Base-by-base conservation (phyloP, 2,888 invertebrate genomes). In the Gari tellinella region DNA sequence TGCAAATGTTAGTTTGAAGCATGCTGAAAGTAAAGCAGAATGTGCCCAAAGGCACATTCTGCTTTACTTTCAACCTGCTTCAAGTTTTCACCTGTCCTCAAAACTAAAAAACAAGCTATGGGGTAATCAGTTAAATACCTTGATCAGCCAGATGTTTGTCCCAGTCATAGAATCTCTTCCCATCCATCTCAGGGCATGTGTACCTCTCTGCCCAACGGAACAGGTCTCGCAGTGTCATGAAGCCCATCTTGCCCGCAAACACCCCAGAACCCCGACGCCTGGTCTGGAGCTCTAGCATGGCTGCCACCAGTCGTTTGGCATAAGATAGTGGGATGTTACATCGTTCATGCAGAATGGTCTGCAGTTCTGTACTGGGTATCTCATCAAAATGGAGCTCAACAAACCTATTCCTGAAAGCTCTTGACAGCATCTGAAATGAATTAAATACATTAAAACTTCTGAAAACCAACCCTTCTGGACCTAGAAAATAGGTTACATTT, bases 341-440 rank as follows among this genome's bases (percentile, higher is more conserved):
- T 76, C 97, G 94, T 90, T 96, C 94, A 84, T 98, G 96, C 51
- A 99, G 93, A 90, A 99, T 99, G 0, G 93, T 94, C 92, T 97
- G 96, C 67, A 99, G 92, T 90, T 99, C 99, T 0, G 92, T 91
- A 68, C 88, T 89, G 0, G 99, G 99, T 88, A 99, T 97, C 90
- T 98, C 97, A 87, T 97, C 96, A 91, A 99, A 99, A 92, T 99
- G 98, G 3, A 99, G 93, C 91, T 99, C 99, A 8, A 99, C 96
- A 91, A 99, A 99, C 81, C 99, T 94, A 91, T 99, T 99, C 86
- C 99, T 95, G 89, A 99, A 99, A 0, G 99, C 99, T 80, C 99
- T 94, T 0, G 99, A 99, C 5, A 99, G 92, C n/a, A 94, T 92
- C 93, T 94, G 82, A 23, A 57, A 45, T 21, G 3, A 21, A 14